Conservation (phyloP, 2,113 vertebrate genomes). For the Esox niger region DNA sequence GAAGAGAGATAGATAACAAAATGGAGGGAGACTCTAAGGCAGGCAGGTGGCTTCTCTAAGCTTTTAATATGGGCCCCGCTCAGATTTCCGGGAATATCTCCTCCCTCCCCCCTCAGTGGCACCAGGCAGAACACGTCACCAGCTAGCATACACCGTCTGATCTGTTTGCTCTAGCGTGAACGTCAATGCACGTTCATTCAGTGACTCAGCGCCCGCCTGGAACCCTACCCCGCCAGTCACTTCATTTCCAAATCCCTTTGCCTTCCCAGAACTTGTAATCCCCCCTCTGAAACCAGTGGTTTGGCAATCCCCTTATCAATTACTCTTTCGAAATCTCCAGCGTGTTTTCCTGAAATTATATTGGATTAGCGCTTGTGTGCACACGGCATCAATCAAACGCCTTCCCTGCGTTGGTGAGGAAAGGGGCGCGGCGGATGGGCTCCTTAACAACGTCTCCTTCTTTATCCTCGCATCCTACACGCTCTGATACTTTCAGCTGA, state of each 20-base stretch:
- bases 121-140: conserved; percentile 21
- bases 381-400: conserved; percentile 25
- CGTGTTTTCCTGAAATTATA: conserved; percentile 24
- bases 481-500: neutral
- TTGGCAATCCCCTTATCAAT: conserved; percentile 45
- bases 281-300: conserved; percentile 29
- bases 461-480: neutral
- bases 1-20: too few species aligned
- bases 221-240: too few species aligned
- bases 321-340: conserved; percentile 25
- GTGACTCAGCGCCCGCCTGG: too few species aligned
- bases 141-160: conserved; percentile 12
- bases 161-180: neutral
- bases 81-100: conserved; percentile 41
- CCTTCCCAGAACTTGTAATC: conserved; percentile 32
- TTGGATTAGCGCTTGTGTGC: conserved; percentile 30
- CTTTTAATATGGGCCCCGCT: conserved; percentile 46
- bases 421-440: neutral
- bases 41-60: conserved; percentile 20
- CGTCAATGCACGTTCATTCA: too few species aligned
- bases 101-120: conserved; percentile 33
- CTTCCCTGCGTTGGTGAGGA: neutral
- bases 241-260: conserved; percentile 38
- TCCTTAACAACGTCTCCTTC: neutral
- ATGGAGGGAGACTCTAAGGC: conserved; percentile 22